Percentiles rank a stretch among this genome's conserved stretches.
Evolutionary conservation across 2,888 invertebrate genomes (phyloP).

Genomic region (Andrena hattorfiana): DNA sequence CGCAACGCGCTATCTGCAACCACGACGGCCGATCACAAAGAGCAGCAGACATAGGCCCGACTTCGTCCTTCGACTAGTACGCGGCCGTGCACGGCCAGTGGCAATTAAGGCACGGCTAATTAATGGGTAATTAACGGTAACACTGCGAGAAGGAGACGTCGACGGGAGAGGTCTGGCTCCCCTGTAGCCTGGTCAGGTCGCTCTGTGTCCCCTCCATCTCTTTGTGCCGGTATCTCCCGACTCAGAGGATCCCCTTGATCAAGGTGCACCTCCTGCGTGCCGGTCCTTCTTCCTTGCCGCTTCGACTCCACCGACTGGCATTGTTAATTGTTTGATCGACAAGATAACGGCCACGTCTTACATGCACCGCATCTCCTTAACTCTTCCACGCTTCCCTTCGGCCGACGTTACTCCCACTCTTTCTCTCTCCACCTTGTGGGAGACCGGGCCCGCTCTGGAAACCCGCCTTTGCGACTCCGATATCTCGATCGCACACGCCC

Average conservation of each 20-base stretch:
- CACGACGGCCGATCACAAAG: constrained; percentile 29
- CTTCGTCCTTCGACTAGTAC: constrained; percentile 50
- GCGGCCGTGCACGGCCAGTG: constrained; percentile 50
- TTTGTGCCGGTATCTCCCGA: constrained; percentile 57
- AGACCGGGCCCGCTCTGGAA: constrained; percentile 50
- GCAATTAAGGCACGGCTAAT: constrained; percentile 84
- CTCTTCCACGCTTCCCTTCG: constrained; percentile 69
- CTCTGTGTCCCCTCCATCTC: constrained; percentile 66
- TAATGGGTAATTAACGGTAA: constrained; percentile 84
- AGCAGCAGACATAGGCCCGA: constrained; percentile 33
- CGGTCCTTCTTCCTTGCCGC: constrained; percentile 64
- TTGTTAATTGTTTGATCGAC: constrained; percentile 85
- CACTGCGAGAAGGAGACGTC: constrained; percentile 82
- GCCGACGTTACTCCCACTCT: constrained; percentile 48
- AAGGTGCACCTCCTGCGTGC: constrained; percentile 62
- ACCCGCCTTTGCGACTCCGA: constrained; percentile 63
- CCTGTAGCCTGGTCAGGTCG: constrained; percentile 19
- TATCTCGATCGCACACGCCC: constrained; percentile 63
- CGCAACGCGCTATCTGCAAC: neutral
- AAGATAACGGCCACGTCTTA: constrained; percentile 84
- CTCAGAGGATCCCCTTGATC: constrained; percentile 59
- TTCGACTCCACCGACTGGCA: constrained; percentile 73
- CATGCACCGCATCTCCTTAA: constrained; percentile 81
- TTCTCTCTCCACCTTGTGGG: constrained; percentile 42
- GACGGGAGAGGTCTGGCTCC: constrained; percentile 49